Percentiles rank a stretch among this genome's conserved stretches.
These are phyloP conservation scores for Heterocephalus glaber DNA, from an alignment of 2,113 vertebrate genomes.

Conservation along the genomic window DNA sequence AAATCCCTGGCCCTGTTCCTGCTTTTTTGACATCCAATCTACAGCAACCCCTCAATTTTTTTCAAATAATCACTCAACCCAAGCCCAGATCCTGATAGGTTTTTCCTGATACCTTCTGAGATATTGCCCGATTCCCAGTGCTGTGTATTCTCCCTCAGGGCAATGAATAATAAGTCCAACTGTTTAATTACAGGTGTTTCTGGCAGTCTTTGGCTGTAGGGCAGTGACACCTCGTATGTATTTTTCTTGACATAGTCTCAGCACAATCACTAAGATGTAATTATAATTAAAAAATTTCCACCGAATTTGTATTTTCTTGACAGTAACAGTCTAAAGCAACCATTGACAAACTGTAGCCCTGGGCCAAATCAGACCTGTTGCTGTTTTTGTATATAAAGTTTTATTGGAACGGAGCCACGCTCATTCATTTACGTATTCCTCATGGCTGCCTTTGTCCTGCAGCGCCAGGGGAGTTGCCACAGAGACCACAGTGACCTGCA, in stretches of 20 bases:
- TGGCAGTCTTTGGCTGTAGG: neutral
- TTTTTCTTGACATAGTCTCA: constrained; percentile 44
- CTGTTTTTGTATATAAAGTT: constrained; percentile 1
- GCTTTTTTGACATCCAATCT: neutral
- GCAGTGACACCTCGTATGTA: neutral
- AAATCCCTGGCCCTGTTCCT: no score
- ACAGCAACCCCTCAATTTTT: neutral
- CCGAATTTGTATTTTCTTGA: neutral
- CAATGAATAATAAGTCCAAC: neutral
- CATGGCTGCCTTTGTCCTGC: neutral
- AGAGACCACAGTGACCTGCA: neutral
- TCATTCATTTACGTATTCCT: neutral
- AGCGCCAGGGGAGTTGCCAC: no score
- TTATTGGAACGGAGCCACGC: neutral
- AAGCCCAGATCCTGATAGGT: neutral
- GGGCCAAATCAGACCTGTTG: neutral
- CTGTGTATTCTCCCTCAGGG: neutral
- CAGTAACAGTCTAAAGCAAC: neutral
- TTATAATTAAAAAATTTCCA: neutral
- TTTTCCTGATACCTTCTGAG: neutral
- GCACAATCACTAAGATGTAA: neutral
- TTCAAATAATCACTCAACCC: neutral
- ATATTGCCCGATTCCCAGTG: neutral
- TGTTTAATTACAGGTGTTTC: neutral
- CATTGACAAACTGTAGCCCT: neutral